These are phyloP conservation scores for Anarrhichthys ocellatus DNA, from an alignment of 2,113 vertebrate genomes.

Conservation along the genomic window DNA sequence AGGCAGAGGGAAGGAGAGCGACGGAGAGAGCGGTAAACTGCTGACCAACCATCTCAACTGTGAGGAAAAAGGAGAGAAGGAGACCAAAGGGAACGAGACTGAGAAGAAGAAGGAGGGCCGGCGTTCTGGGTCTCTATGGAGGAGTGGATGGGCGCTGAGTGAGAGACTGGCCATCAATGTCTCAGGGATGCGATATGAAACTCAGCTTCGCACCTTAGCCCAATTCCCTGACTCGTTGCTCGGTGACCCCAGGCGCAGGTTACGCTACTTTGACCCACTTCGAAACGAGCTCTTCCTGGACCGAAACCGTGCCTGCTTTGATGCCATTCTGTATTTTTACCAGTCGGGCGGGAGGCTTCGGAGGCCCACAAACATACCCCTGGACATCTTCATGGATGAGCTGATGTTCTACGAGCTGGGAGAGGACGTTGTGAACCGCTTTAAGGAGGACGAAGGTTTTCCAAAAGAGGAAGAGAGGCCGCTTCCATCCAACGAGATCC, in stretches of 20 bases:
- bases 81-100: slow-evolving; percentile 69
- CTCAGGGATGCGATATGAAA: slow-evolving; percentile 89
- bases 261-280: slow-evolving; percentile 87
- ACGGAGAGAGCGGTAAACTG: slow-evolving; percentile 63
- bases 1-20: slow-evolving; percentile 42
- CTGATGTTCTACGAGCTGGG: slow-evolving; percentile 92
- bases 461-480: slow-evolving; percentile 82
- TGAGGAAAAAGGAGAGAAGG: slow-evolving; percentile 77
- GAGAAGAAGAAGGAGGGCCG: slow-evolving; percentile 67
- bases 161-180: slow-evolving; percentile 87
- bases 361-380: slow-evolving; percentile 89
- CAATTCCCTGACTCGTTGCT: slow-evolving; percentile 89
- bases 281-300: slow-evolving; percentile 91
- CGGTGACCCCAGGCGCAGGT: slow-evolving; percentile 85
- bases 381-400: slow-evolving; percentile 95
- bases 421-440: slow-evolving; percentile 86
- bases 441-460: slow-evolving; percentile 93
- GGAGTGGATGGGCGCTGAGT: slow-evolving; percentile 73
- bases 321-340: slow-evolving; percentile 94
- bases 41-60: slow-evolving; percentile 76
- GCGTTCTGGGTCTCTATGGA: slow-evolving; percentile 71
- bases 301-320: slow-evolving; percentile 89
- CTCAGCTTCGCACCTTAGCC: slow-evolving; percentile 86
- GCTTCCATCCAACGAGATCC: slow-evolving; percentile 84
- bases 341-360: slow-evolving; percentile 92